A percentile compares a stretch with the other conserved stretches of the same genome.
phyloP scores from a whole-genome alignment of 1,140 invertebrate genomes.

The Caerostris extrusa region DNA sequence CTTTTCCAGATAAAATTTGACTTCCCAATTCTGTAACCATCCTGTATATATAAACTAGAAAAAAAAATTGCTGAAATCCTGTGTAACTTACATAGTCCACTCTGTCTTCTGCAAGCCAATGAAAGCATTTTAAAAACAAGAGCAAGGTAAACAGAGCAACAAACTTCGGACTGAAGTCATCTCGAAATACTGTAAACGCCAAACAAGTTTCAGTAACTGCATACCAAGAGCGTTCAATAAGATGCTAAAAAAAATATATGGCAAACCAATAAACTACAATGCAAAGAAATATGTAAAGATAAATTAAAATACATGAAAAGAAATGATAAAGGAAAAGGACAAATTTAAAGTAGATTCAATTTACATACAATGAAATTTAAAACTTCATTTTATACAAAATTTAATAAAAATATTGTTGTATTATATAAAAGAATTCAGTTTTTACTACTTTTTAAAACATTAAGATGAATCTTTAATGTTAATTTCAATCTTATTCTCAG shows the following conservation, averaged over 20 bases:
- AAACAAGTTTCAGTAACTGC: conserved; percentile 99
- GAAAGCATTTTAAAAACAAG: conserved; percentile 99
- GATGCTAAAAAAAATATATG: conserved; percentile 88
- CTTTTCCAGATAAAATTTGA: no score
- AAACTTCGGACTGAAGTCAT: conserved; percentile 99
- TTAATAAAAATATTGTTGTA: no score
- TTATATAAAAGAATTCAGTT: no score
- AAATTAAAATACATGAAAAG: not conserved
- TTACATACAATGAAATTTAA: not conserved
- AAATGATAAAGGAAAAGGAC: not conserved
- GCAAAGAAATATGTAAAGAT: not conserved
- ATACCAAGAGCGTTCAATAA: conserved; percentile 99
- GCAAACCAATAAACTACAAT: not conserved
- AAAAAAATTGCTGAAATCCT: no score
- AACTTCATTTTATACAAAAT: conserved; percentile 9
- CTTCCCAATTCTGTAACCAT: no score
- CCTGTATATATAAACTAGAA: no score
- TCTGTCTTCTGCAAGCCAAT: conserved; percentile 99
- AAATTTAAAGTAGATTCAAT: not conserved
- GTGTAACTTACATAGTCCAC: conserved; percentile 96
- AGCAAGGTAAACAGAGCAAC: conserved; percentile 98
- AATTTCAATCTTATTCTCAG: no score
- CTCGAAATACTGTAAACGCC: conserved; percentile 99
- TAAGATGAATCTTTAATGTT: no score
- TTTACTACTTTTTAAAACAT: no score